Conservation (phyloP, 2,888 invertebrate genomes). For the Acleris literana region DNA sequence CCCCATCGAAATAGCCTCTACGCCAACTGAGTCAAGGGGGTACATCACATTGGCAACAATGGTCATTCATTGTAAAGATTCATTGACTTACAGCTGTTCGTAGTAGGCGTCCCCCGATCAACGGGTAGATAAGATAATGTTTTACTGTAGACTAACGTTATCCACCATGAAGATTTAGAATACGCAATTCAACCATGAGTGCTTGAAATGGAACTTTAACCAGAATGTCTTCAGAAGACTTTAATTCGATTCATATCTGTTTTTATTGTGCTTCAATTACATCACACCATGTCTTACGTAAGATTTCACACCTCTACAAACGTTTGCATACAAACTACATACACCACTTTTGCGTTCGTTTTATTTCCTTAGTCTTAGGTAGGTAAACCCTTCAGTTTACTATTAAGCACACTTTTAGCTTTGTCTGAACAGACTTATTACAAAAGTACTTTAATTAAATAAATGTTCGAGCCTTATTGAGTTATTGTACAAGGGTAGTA, state of each 20-base stretch:
- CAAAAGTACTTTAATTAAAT: too few species aligned
- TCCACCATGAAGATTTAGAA: conserved; percentile 13
- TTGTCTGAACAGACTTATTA: too few species aligned
- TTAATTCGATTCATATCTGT: too few species aligned
- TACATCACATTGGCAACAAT: conserved; percentile 41
- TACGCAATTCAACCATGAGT: conserved; percentile 28
- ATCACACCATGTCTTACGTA: neutral
- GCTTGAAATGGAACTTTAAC: too few species aligned
- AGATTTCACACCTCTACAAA: conserved; percentile 45
- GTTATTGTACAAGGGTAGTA: too few species aligned
- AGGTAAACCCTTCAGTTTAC: too few species aligned
- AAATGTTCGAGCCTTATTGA: too few species aligned
- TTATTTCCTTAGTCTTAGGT: too few species aligned
- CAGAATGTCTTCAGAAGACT: too few species aligned
- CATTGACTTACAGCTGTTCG: conserved; percentile 57
- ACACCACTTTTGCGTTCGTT: too few species aligned
- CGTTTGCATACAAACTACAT: conserved; percentile 1
- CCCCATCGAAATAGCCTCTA: conserved; percentile 2
- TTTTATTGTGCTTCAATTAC: conserved; percentile 23
- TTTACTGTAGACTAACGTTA: conserved; percentile 26
- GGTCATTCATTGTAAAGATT: conserved; percentile 57
- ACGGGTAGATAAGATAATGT: conserved; percentile 44
- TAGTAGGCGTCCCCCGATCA: conserved; percentile 41
- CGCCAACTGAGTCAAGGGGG: conserved; percentile 8
- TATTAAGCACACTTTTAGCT: too few species aligned